Percentiles rank a stretch among this genome's conserved stretches.
Evolutionary conservation across 2,888 invertebrate species (phyloP).

Genomic region (Ellobium chinense): DNA sequence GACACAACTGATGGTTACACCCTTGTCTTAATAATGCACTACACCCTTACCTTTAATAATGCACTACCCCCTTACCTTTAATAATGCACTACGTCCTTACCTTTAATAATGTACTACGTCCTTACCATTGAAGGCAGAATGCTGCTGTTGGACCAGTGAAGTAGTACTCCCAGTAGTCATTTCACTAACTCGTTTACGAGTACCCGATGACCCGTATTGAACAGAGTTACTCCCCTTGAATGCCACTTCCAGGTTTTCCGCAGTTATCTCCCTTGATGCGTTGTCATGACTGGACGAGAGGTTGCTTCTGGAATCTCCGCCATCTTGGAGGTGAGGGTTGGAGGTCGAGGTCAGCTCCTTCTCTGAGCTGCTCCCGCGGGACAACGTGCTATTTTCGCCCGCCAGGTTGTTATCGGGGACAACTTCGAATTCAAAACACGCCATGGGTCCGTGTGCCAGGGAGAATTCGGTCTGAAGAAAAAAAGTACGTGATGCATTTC

Average conservation of each 20-base stretch:
- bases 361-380: not conserved
- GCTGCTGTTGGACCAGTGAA: not conserved
- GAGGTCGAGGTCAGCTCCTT: not conserved
- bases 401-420: not conserved
- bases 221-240: constrained; percentile 1
- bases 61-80: too few relatives aligned
- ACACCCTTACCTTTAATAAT: too few relatives aligned
- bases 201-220: not conserved
- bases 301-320: not conserved
- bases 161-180: not conserved
- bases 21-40: too few relatives aligned
- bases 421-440: constrained; percentile 20
- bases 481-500: too few relatives aligned
- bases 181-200: too few relatives aligned
- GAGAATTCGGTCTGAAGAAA: not conserved
- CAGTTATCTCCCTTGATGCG: not conserved
- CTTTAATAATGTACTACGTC: too few relatives aligned
- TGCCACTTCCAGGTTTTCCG: not conserved
- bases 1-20: too few relatives aligned
- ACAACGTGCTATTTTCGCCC: not conserved
- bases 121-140: not conserved
- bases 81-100: too few relatives aligned
- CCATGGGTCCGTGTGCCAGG: not conserved
- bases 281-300: not conserved
- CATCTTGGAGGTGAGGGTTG: too few relatives aligned